Evolutionary conservation across 2,888 invertebrate species (phyloP).

Genomic region (Rapana venosa): DNA sequence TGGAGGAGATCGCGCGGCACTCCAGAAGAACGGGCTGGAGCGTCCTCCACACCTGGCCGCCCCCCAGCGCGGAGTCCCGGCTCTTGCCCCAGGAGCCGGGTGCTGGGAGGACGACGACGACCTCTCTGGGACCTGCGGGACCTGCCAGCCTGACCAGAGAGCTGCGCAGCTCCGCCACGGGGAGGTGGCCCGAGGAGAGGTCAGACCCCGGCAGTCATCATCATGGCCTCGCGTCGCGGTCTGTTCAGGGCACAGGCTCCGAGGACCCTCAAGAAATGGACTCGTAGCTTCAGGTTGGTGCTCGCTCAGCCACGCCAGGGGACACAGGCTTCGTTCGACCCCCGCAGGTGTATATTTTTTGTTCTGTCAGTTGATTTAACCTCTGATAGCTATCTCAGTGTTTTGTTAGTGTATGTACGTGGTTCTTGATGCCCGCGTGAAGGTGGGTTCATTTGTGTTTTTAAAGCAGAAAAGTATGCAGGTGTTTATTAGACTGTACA

Average conservation of each 20-base stretch:
- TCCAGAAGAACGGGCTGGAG: background rate
- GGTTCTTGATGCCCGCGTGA: too few species aligned
- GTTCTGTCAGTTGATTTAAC: background rate
- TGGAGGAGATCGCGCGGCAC: background rate
- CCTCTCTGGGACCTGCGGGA: background rate
- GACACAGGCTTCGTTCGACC: background rate
- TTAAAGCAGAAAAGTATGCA: too few species aligned
- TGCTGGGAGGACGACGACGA: background rate
- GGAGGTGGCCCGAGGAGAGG: background rate
- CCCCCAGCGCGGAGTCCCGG: background rate
- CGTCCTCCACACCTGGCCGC: slow-evolving; percentile 29
- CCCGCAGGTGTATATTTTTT: background rate
- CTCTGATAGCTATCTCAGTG: background rate
- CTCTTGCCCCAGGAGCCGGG: background rate
- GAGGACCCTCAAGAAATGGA: background rate
- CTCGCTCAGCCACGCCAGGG: background rate
- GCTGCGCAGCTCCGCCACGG: slow-evolving; percentile 3
- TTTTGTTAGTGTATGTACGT: too few species aligned
- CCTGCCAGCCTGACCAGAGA: background rate
- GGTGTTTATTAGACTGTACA: too few species aligned
- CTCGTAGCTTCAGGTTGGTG: background rate
- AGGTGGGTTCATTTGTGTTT: too few species aligned
- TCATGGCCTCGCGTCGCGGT: background rate
- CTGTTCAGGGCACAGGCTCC: background rate
- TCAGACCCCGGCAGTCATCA: background rate